Evolutionary conservation across 2,797 vertebrate species (phyloP), one percentile per base, ranked within the genome.

Genomic region (Takifugu ocellatus): DNA sequence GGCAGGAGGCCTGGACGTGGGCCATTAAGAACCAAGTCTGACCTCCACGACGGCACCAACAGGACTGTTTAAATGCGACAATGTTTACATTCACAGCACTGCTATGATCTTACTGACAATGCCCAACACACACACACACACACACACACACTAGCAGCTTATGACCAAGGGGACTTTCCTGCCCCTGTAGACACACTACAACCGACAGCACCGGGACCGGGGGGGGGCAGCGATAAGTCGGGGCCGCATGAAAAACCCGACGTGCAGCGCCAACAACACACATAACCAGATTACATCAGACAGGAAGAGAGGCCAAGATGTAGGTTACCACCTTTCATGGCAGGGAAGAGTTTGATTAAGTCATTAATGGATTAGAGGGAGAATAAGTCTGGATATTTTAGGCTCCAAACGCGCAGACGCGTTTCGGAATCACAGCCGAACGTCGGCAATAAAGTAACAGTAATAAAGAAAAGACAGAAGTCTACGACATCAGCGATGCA

Each of bases 271-370:
- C 85, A 79, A 57, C 0, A 39, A 77, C 52, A 63, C 66, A 68
- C 77, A 74, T 81, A 87, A 88, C 70, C 77, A 83, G 82, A 82
- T 87, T 86, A 87, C 58, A 68, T 12, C 36, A 57, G 74, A 81
- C 73, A 47, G 71, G 73, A 85, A 83, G 82, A 87, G 76, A 61
- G 49, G 60, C 57, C 25, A 43, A 48, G 57, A 79, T 67, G 66
- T 29, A 59, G 66, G 72, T 64, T 66, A 73, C 47, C 70, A 53
- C 59, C 61, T 63, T 63, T 49, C 68, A 53, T 51, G 59, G 55
- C 2, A 2, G 25, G 66, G 61, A 59, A 49, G 58, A 21, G 25
- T 70, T 75, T 70, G 71, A 66, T 69, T 47, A 51, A 61, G 69
- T 74, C 72, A 74, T 83, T 82, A 72, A 71, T 79, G 81, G 82